Conservation (phyloP, 2,888 invertebrate species). For the Oegoconia quadripuncta region DNA sequence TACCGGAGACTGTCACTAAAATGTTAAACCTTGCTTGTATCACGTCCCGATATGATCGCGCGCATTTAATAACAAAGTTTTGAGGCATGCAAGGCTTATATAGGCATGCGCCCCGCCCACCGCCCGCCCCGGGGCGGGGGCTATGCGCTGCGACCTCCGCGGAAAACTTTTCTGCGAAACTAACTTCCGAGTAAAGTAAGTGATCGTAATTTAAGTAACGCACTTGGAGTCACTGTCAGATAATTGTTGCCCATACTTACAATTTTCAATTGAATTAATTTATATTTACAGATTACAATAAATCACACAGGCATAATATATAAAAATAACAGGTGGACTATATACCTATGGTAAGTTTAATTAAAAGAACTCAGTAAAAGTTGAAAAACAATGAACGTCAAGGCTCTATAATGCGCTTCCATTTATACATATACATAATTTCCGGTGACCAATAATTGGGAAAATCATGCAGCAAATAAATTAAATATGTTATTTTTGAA, state of each 20-base stretch:
- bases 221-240: background rate
- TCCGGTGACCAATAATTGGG: too few species aligned
- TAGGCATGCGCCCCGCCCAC: conserved; percentile 67
- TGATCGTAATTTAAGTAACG: background rate
- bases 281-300: too few species aligned
- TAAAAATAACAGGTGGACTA: too few species aligned
- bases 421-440: too few species aligned
- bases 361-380: too few species aligned
- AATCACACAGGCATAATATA: too few species aligned
- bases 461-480: too few species aligned
- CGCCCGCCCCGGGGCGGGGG: conserved; percentile 59
- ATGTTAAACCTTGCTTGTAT: conserved; percentile 19
- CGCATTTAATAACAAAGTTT: conserved; percentile 70
- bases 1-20: conserved; percentile 22
- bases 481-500: too few species aligned
- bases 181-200: background rate
- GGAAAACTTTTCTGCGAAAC: background rate
- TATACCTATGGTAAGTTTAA: too few species aligned
- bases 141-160: conserved; percentile 30
- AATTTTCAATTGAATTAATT: too few species aligned
- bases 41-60: conserved; percentile 53
- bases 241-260: background rate
- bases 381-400: too few species aligned
- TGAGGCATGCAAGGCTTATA: conserved; percentile 64
- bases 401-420: too few species aligned